A percentile compares a stretch with the other conserved stretches of the same genome.
phyloP scores from a whole-genome alignment of 2,797 vertebrate species.

The Helostoma temminkii region DNA sequence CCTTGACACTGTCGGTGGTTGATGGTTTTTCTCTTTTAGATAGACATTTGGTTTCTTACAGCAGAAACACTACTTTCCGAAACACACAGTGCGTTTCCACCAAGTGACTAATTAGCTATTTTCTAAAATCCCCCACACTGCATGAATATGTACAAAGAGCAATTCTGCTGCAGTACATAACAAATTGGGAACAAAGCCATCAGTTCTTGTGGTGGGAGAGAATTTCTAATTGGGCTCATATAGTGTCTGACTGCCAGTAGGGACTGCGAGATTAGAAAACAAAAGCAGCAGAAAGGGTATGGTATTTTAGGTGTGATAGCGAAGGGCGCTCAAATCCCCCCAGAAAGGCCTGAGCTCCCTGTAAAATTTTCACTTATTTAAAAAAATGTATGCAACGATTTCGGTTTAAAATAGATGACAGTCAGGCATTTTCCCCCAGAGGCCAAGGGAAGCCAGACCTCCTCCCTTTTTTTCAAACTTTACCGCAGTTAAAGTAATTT shows the following conservation, averaged over 20 bases:
- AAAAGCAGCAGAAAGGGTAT: background rate
- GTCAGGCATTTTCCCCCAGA: no score
- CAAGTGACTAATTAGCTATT: conserved; percentile 21
- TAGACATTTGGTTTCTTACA: background rate
- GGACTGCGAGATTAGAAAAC: conserved; percentile 35
- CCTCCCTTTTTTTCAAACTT: no score
- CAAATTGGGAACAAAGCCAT: conserved; percentile 19
- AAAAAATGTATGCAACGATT: no score
- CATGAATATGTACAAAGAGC: conserved; percentile 8
- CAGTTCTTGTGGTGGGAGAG: conserved; percentile 2
- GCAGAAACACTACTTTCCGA: background rate
- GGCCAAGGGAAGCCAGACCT: no score
- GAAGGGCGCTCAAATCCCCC: no score
- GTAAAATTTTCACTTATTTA: no score
- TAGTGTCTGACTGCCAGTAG: conserved; percentile 24
- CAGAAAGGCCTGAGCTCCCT: no score
- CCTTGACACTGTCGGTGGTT: background rate
- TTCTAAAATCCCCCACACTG: background rate
- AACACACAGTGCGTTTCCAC: background rate
- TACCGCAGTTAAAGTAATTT: no score
- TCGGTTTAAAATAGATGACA: no score
- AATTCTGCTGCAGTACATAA: conserved; percentile 14
- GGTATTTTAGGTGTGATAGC: no score
- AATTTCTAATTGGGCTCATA: conserved; percentile 48
- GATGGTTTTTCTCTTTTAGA: background rate